Base-by-base conservation (phyloP, 2,888 invertebrate species). In the Seladonia tumulorum region DNA sequence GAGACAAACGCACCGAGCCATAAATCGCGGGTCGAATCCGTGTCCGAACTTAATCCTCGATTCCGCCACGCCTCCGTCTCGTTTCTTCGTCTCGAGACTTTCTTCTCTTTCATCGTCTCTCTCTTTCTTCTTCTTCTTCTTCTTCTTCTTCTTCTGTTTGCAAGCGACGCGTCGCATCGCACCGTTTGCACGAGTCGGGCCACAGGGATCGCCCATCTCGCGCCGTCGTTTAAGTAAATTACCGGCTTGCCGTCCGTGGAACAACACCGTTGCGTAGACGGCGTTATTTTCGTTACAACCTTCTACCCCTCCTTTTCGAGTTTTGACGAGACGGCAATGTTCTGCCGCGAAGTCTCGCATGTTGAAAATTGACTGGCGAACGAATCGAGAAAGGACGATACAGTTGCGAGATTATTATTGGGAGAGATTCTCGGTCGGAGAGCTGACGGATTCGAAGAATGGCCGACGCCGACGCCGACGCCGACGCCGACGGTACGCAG, bases 211-310 rank as follows among this genome's bases (percentile, higher is more conserved):
- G 87, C 81, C 82, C 89, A 81, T 88, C 84, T 86, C 86, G 78
- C 85, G 74, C 83, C 82, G 79, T 87, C 81, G 74, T 89, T 90
- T 89, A 83, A 89, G 81, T 87, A 90, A 90, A 90, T 88, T 90
- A 83, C 85, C 85, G 82, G 79, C 81, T 85, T 81, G 86, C 77
- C 86, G 76, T 77, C 78, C 85, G 57, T 57, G 82, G 53, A 84
- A 85, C 85, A 81, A 90, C 87, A 88, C 89, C 68, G 77, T 74
- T 82, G 75, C 66, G 77, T 57, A 53, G 81, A 79, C 76, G 25
- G 66, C 82, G 79, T 87, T 84, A 76, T 84, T 84, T 84, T 78
- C 85, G 71, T 75, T 75, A 71, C 35, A 45, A 77, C 63, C 75
- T 66, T 57, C 39, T 35, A 49, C 57, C 60, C 45, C 49, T 49